Percentiles rank a stretch among this genome's conserved stretches.
Evolutionary conservation across 2,113 vertebrate genomes (phyloP).

Genomic region (Seriola quinqueradiata): DNA sequence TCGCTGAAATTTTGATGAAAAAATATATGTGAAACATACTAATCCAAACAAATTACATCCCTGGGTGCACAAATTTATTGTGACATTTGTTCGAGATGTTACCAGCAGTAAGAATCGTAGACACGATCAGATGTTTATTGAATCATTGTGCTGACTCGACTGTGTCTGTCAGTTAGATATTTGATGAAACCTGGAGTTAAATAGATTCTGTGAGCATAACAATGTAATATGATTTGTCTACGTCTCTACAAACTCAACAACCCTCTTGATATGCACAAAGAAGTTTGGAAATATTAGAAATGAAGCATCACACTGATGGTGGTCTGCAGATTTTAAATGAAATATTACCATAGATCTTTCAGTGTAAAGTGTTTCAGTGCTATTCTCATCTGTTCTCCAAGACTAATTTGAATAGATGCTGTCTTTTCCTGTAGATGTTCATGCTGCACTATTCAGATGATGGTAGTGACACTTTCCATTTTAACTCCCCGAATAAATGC

Average conservation of each 20-base stretch:
- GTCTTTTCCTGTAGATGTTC: slow-evolving; percentile 13
- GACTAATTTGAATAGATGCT: slow-evolving; percentile 28
- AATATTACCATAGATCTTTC: not conserved
- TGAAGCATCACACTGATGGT: not conserved
- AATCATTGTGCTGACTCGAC: not conserved
- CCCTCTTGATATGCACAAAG: not conserved
- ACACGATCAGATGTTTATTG: not conserved
- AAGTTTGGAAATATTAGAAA: not conserved
- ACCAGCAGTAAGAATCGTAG: not conserved
- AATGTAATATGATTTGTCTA: not conserved
- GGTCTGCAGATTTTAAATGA: not conserved
- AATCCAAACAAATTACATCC: not conserved
- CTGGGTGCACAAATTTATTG: not conserved
- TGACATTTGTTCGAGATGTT: not conserved
- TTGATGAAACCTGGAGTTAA: not conserved
- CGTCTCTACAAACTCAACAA: not conserved
- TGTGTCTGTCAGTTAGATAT: not conserved
- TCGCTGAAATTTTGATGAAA: not conserved
- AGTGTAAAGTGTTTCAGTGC: not conserved
- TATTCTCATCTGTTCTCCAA: slow-evolving; percentile 9
- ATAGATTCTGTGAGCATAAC: not conserved
- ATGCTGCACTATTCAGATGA: slow-evolving; percentile 13
- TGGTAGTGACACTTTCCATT: slow-evolving; percentile 23
- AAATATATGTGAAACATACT: not conserved
- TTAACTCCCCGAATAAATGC: slow-evolving; percentile 48